Evolutionary conservation across 2,113 vertebrate genomes (phyloP), one percentile per base, ranked within the genome.

Genomic region (Progne subis): DNA sequence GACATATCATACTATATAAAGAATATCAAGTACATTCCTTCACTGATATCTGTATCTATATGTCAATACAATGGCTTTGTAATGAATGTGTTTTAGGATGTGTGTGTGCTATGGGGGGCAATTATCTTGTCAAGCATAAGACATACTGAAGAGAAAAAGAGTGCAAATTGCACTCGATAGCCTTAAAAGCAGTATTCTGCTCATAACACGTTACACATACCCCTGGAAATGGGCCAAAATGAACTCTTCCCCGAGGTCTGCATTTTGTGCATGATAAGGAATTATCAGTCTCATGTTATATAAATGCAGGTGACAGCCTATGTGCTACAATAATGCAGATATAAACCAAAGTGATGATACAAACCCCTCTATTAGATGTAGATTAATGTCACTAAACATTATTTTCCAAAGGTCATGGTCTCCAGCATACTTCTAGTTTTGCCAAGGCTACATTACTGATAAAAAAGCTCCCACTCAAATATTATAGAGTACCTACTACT

Each of bases 251-350:
- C 67, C 6, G 44, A 82, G 84, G 90, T 95, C 84, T 95, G 85
- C 91, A 57, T 93, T 93, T 92, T 94, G 47, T 60, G 64, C 68
- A 59, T 41, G 95, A 96, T 96, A 96, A 96, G 92, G 93, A 97
- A 96, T 92, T 90, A 97, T 95, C 94, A 95, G 90, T 96, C 87
- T 95, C 85, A 88, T 78, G 71, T 74, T 82, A 90, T 90, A 97
- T 95, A 97, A 97, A 95, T 96, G 91, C 87, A 92, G 82, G 95
- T 94, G 93, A 96, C 92, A 96, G 90, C 44, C 47, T 85, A 82
- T 90, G 67, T 86, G 84, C 50, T 96, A 86, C 87, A 96, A 93
- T 90, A 87, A 96, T 67, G 71, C 70, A 94, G 82, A 90, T 95
- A 92, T 81, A 96, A 96, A 95, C 86, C 49, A 65, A 96, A 86